Base-by-base conservation (phyloP, 2,113 vertebrate genomes). In the Tiliqua scincoides region DNA sequence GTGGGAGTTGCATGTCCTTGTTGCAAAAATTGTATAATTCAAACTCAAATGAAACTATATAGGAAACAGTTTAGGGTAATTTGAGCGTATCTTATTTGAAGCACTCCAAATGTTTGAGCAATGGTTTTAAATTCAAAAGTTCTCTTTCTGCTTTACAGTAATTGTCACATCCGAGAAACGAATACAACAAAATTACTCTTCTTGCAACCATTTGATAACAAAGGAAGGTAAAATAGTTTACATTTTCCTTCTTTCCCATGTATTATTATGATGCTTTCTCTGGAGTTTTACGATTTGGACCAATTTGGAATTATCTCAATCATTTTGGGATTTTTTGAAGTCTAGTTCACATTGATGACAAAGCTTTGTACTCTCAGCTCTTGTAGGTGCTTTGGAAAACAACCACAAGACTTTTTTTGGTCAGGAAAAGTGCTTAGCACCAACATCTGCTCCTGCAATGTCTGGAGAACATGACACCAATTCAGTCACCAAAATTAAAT, bases 401-500 rank as follows among this genome's bases (percentile, higher is more conserved):
- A 83, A 61, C 21, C 9, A 23, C 81, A 72, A 61, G 68, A 72
- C 23, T 9, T 37, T 59, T 59, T 59, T 59, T 59, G n/a, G n/a
- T 35, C 25, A 43, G 23, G 15, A 72, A 72, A 14, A 30, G 48
- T 71, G 7, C 52, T 82, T 57, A 59, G 40, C 25, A 65, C 61
- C 4, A 20, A 57, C 65, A 80, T 71, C 35, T 61, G 67, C n/a
- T 82, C n/a, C 32, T 73, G 35, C 61, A 59, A 72, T 83, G 37
- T 59, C 54, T 52, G 72, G 21, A 61, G 68, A 83, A 83, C 52
- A 71, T 57, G 40, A 43, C 30, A 52, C 48, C 65, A 82, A 70
- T 82, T 72, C 73, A 59, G 54, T 37, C n/a, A 73, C 54, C 30
- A 71, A 57, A 72, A 83, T 72, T 83, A 83, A 83, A 54, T 72